Conservation (phyloP, 2,888 invertebrate species). For the Seladonia tumulorum region DNA sequence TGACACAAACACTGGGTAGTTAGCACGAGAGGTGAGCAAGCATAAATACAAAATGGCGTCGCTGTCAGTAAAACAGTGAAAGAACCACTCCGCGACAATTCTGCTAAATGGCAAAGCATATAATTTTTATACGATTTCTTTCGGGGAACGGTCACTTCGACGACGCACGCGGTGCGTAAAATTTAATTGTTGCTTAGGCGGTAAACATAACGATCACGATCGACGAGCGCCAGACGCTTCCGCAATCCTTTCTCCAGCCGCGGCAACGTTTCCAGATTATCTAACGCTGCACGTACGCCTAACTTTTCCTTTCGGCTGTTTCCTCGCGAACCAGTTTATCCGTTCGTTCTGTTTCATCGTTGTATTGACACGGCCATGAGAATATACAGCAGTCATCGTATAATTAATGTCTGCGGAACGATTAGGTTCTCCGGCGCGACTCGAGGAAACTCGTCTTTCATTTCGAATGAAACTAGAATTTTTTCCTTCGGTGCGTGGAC, state of each 20-base stretch:
- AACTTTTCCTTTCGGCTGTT: background rate
- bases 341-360: background rate
- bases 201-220: background rate
- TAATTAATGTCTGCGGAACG: background rate
- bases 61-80: background rate
- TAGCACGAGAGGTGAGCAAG: background rate
- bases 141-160: background rate
- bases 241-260: conserved; percentile 38
- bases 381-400: background rate
- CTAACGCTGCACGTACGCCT: background rate
- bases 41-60: background rate
- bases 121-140: background rate
- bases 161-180: background rate
- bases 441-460: background rate
- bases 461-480: background rate
- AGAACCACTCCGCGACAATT: background rate
- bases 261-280: conserved; percentile 28
- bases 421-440: background rate
- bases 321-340: background rate
- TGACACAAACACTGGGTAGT: background rate
- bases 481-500: background rate
- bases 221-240: conserved; percentile 11
- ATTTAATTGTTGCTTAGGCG: background rate
- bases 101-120: background rate
- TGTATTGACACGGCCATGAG: background rate